Base-by-base conservation (phyloP, 1,140 invertebrate genomes). In the Caenorhabditis brenneri region DNA sequence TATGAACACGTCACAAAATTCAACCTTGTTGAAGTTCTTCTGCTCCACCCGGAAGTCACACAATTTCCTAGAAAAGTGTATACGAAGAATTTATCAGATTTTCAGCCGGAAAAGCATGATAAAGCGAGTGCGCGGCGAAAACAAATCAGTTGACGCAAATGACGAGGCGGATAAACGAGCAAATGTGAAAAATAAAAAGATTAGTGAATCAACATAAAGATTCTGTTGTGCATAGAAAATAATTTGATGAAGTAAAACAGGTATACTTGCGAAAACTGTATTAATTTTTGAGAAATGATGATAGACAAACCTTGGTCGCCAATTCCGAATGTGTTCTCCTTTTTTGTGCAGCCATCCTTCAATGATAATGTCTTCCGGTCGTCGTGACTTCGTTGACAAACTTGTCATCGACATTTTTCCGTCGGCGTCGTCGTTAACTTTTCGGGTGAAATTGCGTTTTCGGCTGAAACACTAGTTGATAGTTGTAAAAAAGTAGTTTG, bases 231-330 rank as follows among this genome's bases (percentile, higher is more conserved):
- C 22, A 55, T 55, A 42, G 39, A 6, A 12, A 6, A 12, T 42
- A 42, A n/a, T n/a, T n/a, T 42, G 39, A 6, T 6, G 12, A 42
- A 42, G 39, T 6, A 12, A 42, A 42, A 42, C 5, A 42, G 12
- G 39, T 5, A 42, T 5, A 42, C 12, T 10, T 51, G 19, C 19
- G 12, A n/a, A 51, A 10, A 19, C 6, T 19, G 16, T 51, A n/a
- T 15, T 51, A 19, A 51, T 10, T 19, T 51, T 19, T 10, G 16
- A 10, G 4, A 15, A 51, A 16, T 7, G n/a, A 3, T 3, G 48
- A 51, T 51, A 51, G 48, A 97, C 99, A 92, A 98, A 99, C 86
- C 97, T 93, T 79, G 94, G 94, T 86, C 97, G 93, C 97, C 97
- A 99, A 89, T 97, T 99, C 91, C 96, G 92, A 80, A 93, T 92